Evolutionary conservation across 2,888 invertebrate species (phyloP).

Genomic region (Oligia fasciuncula): DNA sequence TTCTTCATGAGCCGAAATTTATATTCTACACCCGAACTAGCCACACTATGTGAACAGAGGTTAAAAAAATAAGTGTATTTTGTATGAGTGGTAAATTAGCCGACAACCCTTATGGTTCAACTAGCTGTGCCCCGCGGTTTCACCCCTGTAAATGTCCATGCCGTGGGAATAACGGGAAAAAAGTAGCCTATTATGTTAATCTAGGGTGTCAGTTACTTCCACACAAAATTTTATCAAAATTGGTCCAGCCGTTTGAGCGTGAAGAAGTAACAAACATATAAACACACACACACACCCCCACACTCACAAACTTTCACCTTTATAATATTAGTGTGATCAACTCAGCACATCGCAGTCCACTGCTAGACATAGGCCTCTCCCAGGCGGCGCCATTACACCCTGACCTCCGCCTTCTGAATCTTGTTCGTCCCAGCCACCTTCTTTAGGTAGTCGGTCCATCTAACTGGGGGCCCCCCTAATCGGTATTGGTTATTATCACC

Average conservation of each 20-base stretch:
- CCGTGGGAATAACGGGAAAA: too few relatives aligned
- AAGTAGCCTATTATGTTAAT: too few relatives aligned
- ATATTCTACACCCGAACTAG: conserved; percentile 3
- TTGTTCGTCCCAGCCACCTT: neutral
- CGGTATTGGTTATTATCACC: neutral
- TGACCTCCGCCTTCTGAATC: too few relatives aligned
- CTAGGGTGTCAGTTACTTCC: too few relatives aligned
- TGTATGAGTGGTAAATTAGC: neutral
- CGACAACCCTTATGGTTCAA: neutral
- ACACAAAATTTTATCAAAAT: too few relatives aligned
- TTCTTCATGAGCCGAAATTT: conserved; percentile 46
- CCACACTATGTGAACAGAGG: neutral
- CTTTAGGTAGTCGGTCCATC: neutral
- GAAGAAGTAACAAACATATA: too few relatives aligned
- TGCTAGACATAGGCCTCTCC: neutral
- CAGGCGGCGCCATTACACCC: neutral
- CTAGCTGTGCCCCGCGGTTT: too few relatives aligned
- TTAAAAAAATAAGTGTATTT: neutral
- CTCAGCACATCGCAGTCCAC: neutral
- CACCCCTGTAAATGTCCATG: too few relatives aligned
- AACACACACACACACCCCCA: too few relatives aligned
- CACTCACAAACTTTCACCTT: too few relatives aligned
- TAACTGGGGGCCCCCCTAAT: too few relatives aligned
- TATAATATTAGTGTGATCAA: neutral
- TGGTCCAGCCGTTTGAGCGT: too few relatives aligned